Base-by-base conservation (phyloP, 92 coral and sea anemone genomes). In the Phymanthus crucifer region DNA sequence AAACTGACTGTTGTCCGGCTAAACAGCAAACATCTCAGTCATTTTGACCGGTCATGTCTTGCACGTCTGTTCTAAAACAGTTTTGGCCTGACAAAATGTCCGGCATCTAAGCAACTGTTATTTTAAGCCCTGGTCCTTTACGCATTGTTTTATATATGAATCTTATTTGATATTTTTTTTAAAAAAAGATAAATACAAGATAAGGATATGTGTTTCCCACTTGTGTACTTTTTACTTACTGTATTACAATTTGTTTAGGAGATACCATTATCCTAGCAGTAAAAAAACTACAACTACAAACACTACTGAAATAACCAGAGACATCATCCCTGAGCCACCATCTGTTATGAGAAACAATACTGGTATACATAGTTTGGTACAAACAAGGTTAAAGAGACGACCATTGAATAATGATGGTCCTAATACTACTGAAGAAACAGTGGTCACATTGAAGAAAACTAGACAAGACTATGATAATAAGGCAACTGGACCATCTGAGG, bases 361-460 rank as follows among this genome's bases (percentile, higher is more conserved):
- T 52, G 80, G 80, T 33, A 77, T 77, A 19, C 13, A 65, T 52
- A 65, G 57, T 14, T 33, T 77, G 19, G 65, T 77, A 36, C 81
- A 77, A 34, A 32, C 81, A n/a, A 77, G 81, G 27, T 40, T 77
- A 3, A 61, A 64, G 38, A 61, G 81, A 24, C 35, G 58, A 64
- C 81, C 81, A 9, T 35, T 77, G 4, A 72, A 77, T 40, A 14
- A 52, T 38, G 46, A 26, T 18, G 73, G 68, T 61, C 34, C 10
- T 6, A 29, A 14, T 7, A 61, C 1, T 6, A 61, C 34, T 29
- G 29, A 10, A n/a, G 68, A 61, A 61, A 34, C 11, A 27, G 19
- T 33, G 10, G 33, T 6, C 1, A 1, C 29, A 18, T 3, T 54
- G n/a, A 61, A 61, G 68, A 61, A 27, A 61, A 61, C 68, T n/a